Percentiles rank a stretch among this genome's conserved stretches.
Evolutionary conservation across 2,113 vertebrate species (phyloP).

Genomic region (Delphinus delphis): DNA sequence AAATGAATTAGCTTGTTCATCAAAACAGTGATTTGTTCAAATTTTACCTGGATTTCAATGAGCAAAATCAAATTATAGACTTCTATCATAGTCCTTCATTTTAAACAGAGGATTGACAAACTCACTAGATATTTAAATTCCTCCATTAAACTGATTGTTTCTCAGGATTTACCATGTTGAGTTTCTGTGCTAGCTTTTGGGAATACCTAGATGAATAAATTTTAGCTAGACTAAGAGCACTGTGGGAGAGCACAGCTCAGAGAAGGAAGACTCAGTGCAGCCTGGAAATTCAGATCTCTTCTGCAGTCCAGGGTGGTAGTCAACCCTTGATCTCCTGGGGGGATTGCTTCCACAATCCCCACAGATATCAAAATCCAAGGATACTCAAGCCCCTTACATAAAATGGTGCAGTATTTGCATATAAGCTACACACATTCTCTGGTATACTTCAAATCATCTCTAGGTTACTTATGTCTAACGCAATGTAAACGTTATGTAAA

Average conservation of each 20-base stretch:
- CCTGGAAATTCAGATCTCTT: neutral
- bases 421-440: neutral
- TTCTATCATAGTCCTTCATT: neutral
- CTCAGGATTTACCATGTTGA: neutral
- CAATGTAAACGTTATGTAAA: neutral
- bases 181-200: neutral
- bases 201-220: neutral
- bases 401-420: neutral
- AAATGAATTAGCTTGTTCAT: neutral
- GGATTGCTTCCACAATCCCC: neutral
- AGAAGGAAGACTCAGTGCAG: neutral
- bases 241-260: neutral
- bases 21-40: neutral
- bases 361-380: neutral
- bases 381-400: neutral
- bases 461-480: neutral
- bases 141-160: neutral
- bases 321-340: neutral
- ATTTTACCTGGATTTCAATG: neutral
- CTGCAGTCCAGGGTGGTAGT: neutral
- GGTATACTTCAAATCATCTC: neutral
- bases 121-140: neutral
- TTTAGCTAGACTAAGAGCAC: neutral
- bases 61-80: neutral
- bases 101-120: neutral